A percentile compares a stretch with the other conserved stretches of the same genome.
These are phyloP conservation scores for Gavia stellata DNA, from an alignment of 2,113 vertebrate genomes.

Conservation along the genomic window DNA sequence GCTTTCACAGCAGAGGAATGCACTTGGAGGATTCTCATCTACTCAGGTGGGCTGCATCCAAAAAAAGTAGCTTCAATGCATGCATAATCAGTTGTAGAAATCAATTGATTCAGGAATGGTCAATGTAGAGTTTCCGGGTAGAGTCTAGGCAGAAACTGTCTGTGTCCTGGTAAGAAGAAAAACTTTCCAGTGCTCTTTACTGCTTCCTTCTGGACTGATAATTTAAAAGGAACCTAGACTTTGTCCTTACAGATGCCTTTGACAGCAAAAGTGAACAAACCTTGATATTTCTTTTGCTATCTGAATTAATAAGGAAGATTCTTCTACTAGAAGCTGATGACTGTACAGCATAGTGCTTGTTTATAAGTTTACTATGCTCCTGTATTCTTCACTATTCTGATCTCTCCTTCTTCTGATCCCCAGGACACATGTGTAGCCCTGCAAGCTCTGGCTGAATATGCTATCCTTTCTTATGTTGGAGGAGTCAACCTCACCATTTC, in stretches of 20 bases:
- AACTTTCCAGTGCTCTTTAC: not conserved
- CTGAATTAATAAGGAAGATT: not conserved
- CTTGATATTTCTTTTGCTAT: not conserved
- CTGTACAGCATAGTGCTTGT: not conserved
- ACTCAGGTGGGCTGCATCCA: slow-evolving; percentile 77
- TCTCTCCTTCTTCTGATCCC: not conserved
- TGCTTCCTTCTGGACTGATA: not conserved
- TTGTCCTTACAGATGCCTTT: not conserved
- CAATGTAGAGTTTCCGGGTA: not conserved
- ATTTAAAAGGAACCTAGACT: not conserved
- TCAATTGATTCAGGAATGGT: not conserved
- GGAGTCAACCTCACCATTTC: slow-evolving; percentile 92
- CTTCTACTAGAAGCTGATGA: not conserved
- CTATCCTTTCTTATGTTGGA: slow-evolving; percentile 88
- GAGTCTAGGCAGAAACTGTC: not conserved
- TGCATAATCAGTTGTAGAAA: not conserved
- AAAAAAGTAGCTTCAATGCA: not conserved
- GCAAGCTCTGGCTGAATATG: slow-evolving; percentile 91
- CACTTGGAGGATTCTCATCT: slow-evolving; percentile 90
- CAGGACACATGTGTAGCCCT: slow-evolving; percentile 95
- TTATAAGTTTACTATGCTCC: not conserved
- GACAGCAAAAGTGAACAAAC: not conserved
- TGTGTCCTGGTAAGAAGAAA: not conserved
- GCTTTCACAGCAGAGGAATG: slow-evolving; percentile 91
- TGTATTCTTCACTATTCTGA: not conserved